phyloP scores from a whole-genome alignment of 2,797 vertebrate genomes.

The Dromococcyx pavoninus region DNA sequence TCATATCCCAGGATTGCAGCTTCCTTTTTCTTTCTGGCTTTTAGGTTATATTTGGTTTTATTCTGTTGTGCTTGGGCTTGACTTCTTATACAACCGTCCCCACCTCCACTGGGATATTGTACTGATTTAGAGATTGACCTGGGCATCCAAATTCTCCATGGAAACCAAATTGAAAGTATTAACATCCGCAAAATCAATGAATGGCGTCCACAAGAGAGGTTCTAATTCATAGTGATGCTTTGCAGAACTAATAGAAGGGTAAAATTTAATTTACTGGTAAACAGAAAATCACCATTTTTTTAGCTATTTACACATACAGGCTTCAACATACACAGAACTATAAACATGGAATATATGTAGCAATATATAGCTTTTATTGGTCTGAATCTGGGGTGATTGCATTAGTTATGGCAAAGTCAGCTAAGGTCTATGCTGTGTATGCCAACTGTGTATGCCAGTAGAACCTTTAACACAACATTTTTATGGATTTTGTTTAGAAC shows the following conservation, averaged over 20 bases:
- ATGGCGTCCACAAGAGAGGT: conserved; percentile 14
- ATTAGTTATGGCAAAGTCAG: not conserved
- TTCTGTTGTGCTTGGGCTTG: not conserved
- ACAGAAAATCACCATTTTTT: conserved; percentile 15
- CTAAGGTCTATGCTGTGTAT: not conserved
- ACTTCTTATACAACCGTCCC: not conserved
- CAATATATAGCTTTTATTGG: not conserved
- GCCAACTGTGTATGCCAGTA: not conserved
- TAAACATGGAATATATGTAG: not conserved
- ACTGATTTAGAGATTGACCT: not conserved
- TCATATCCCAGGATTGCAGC: not conserved
- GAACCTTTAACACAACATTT: not conserved
- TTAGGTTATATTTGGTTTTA: not conserved
- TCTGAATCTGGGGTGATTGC: not conserved
- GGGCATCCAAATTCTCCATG: conserved; percentile 15
- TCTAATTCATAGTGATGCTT: conserved; percentile 20
- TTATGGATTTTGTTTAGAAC: not conserved
- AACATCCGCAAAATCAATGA: conserved; percentile 22
- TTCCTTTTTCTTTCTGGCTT: not conserved
- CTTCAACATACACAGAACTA: not conserved
- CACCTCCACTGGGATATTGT: not conserved
- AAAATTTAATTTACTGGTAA: conserved; percentile 41
- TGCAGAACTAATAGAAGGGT: conserved; percentile 28
- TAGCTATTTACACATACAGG: not conserved
- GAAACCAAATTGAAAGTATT: conserved; percentile 40